phyloP scores from a whole-genome alignment of 2,113 vertebrate species.

The Dascyllus trimaculatus region DNA sequence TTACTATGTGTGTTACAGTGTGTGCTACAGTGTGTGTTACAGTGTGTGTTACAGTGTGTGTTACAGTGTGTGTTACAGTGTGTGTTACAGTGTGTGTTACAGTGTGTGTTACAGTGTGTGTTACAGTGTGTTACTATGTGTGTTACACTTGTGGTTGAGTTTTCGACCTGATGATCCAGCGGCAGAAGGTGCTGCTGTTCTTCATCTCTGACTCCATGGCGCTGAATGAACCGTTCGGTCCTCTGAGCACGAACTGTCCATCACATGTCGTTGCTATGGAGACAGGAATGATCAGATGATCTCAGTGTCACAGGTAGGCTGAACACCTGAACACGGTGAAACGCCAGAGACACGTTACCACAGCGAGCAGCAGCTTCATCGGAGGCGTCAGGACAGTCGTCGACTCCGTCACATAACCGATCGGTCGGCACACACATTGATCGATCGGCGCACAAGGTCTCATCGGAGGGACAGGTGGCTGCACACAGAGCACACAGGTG shows the following conservation, averaged over 20 bases:
- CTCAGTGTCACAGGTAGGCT: background rate
- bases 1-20: no score
- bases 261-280: conserved; percentile 81
- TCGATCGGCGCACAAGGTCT: conserved; percentile 60
- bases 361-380: conserved; percentile 75
- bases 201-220: conserved; percentile 66
- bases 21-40: background rate
- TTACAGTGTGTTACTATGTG: background rate
- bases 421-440: conserved; percentile 48
- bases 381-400: conserved; percentile 72
- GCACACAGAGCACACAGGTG: background rate
- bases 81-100: background rate
- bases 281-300: conserved; percentile 22
- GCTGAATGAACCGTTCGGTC: conserved; percentile 69
- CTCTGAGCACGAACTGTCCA: conserved; percentile 78
- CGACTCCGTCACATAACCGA: conserved; percentile 77
- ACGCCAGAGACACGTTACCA: conserved; percentile 52
- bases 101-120: background rate
- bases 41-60: background rate
- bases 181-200: conserved; percentile 65
- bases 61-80: no score
- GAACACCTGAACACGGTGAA: no score
- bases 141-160: background rate
- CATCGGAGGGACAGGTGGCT: conserved; percentile 66
- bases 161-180: conserved; percentile 82